Base-by-base conservation (phyloP, 2,888 invertebrate species). In the Tiliacea citrago region DNA sequence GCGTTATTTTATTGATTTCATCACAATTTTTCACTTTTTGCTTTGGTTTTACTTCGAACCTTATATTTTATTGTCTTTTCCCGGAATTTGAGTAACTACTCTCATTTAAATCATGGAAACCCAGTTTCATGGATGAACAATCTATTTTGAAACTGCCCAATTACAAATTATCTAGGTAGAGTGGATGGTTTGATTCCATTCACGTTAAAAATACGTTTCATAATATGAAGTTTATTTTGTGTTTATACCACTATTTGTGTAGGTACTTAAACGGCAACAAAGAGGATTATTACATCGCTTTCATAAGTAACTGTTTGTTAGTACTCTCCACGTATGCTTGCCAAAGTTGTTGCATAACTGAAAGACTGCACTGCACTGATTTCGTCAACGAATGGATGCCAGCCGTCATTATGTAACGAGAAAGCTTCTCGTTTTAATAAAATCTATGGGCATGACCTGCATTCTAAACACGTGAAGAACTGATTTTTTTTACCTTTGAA, bases 321-420 rank as follows among this genome's bases (percentile, higher is more conserved):
- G 81, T 87, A 88, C 88, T 90, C 89, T 90, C 90, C 88, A 86
- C 87, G 89, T 89, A 83, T 88, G 88, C 90, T 93, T 93, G 89
- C 91, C 77, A 90, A 94, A 93, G 82, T 76, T 73, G 77, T 94
- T 94, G 89, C 91, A 91, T 91, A 93, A 94, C 72, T 85, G 87
- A 91, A 91, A 92, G 90, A 88, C 87, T 90, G 89, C 89, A 85
- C 83, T 95, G 94, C 92, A 95, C 95, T 94, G 94, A 94, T 95
- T 95, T 95, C 95, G 94, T 95, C 94, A 94, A 94, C 92, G 88
- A 91, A 90, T 90, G 90, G 91, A 90, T 90, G 90, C 89, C 90
- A 89, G 89, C 88, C 87, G 79, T 89, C 89, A 91, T 95, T 94
- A 94, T 93, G 93, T 93, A 95, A 95, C 91, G 94, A 93, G 95